Base-by-base conservation (phyloP, 1,140 invertebrate species). In the Musca vetustissima region DNA sequence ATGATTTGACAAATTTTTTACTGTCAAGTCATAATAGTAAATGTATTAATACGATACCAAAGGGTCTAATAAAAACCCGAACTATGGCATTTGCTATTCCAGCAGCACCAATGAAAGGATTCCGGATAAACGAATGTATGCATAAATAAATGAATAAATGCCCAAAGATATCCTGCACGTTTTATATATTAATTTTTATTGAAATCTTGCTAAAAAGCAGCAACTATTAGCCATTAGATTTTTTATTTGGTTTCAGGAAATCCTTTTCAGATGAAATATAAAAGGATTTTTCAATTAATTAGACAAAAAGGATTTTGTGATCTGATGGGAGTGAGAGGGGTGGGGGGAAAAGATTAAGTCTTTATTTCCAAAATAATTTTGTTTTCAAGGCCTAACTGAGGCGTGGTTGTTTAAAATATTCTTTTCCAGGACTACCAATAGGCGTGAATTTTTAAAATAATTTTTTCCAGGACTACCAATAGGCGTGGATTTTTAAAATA, bases 1-100 rank as follows among this genome's bases (percentile, higher is more conserved):
- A 61, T 61, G 57, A 61, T 32, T 61, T 61, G 57, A 61, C 28
- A 61, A 61, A 61, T 61, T 61, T 19, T 61, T 61, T 61, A 61
- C 57, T 61, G 57, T 61, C 57, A 61, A 61, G 57, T 61, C 57
- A 61, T 61, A 61, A 61, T 61, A 61, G 57, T 61, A 61, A 59
- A 61, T 61, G 57, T 61, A 19, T 61, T 43, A 36, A 43, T 61
- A 36, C 28, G 17, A 36, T 61, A 43, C 57, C 32, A 61, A 61
- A 61, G 57, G 57, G 28, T 36, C 17, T 61, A 61, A 61, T 61
- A 61, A 61, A 61, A n/a, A 61, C 21, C 8, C 13, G 36, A 43
- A 4, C 24, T 28, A 4, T 28, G 3, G 3, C 36, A 43, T 28
- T 28, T 28, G 6, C 7, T 43, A 43, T 43, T 43, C 36, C 36